phyloP scores from a whole-genome alignment of 1,140 invertebrate species.

The Oscheius sp. region DNA sequence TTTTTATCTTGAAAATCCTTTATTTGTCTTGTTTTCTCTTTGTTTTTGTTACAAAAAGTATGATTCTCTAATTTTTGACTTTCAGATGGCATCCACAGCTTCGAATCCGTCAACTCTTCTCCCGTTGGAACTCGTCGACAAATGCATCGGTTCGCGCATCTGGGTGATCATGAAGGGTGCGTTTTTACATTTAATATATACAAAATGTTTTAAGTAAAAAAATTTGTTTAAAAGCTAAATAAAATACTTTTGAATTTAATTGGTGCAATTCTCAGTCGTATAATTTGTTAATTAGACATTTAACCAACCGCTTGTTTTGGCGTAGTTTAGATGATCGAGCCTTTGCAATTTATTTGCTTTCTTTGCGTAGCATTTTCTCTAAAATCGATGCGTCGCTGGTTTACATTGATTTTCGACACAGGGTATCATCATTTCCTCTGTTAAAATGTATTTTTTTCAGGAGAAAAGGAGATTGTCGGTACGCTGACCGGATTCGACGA shows the following conservation, averaged over 20 bases:
- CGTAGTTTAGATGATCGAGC: too few relatives aligned
- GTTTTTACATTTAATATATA: neutral
- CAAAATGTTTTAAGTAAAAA: neutral
- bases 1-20: too few relatives aligned
- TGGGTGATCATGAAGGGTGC: constrained; percentile 96
- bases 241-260: neutral
- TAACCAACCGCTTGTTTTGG: too few relatives aligned
- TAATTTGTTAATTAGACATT: neutral
- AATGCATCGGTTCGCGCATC: constrained; percentile 97
- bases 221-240: neutral
- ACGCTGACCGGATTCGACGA: constrained; percentile 96
- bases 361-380: neutral
- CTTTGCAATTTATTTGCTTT: neutral
- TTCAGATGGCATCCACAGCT: constrained; percentile 45
- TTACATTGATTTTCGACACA: too few relatives aligned
- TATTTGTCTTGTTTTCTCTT: too few relatives aligned
- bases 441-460: constrained; percentile 2
- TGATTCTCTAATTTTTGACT: too few relatives aligned
- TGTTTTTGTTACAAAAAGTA: too few relatives aligned
- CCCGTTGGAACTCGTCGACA: constrained; percentile 93
- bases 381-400: too few relatives aligned
- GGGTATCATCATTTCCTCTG: neutral
- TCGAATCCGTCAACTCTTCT: constrained; percentile 73
- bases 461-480: constrained; percentile 96
- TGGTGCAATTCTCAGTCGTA: neutral